Conservation (phyloP, 2,797 vertebrate species). For the Phrynocephalus forsythii region DNA sequence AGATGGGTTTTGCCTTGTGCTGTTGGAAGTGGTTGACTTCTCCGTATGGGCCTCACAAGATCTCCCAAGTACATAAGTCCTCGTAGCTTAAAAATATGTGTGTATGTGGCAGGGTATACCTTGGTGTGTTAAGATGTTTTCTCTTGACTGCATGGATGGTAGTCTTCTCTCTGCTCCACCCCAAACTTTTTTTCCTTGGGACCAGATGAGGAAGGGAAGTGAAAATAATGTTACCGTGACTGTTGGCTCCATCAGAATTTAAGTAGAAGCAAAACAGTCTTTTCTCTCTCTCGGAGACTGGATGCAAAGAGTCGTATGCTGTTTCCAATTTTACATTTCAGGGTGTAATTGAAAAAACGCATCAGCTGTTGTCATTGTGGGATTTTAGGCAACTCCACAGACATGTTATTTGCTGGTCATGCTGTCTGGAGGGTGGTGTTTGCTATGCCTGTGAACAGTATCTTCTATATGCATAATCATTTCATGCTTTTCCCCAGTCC, state of each 20-base stretch:
- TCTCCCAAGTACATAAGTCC: no score
- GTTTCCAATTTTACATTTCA: background rate
- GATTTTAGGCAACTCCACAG: background rate
- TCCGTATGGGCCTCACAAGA: background rate
- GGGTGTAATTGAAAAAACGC: background rate
- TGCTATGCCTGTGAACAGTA: background rate
- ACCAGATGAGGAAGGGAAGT: no score
- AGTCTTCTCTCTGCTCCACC: background rate
- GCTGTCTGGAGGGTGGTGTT: background rate
- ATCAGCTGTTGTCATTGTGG: background rate
- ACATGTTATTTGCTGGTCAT: background rate
- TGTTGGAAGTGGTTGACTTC: background rate
- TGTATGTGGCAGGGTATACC: background rate
- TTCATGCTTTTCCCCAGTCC: background rate
- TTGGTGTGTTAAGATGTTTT: background rate
- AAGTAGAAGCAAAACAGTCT: no score
- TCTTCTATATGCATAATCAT: background rate
- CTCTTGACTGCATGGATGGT: background rate
- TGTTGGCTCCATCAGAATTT: background rate
- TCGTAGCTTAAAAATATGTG: background rate
- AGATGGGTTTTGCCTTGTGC: no score
- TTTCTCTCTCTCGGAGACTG: background rate
- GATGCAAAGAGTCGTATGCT: no score
- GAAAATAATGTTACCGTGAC: background rate
- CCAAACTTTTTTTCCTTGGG: background rate